Evolutionary conservation across 2,113 vertebrate genomes (phyloP).

Genomic region (Acinonyx jubatus): DNA sequence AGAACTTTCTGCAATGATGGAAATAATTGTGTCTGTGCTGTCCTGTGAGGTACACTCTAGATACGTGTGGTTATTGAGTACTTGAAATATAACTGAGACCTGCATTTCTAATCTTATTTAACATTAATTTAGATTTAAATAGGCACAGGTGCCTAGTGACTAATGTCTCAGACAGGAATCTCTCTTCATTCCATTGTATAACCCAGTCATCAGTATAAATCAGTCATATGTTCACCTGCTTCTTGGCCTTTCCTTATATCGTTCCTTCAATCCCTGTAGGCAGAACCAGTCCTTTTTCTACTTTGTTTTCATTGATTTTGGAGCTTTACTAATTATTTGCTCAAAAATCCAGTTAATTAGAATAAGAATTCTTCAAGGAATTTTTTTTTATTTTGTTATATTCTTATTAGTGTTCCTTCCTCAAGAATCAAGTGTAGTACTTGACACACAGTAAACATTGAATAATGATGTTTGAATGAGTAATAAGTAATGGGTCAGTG

Average conservation of each 20-base stretch:
- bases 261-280: background rate
- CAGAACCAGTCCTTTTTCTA: background rate
- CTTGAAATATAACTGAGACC: background rate
- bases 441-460: background rate
- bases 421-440: background rate
- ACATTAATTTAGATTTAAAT: background rate
- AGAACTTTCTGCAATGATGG: background rate
- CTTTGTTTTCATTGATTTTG: background rate
- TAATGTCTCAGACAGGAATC: background rate
- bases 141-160: background rate
- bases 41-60: background rate
- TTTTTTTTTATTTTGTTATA: background rate
- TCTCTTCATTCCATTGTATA: background rate
- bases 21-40: background rate
- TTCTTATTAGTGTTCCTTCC: background rate
- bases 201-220: background rate
- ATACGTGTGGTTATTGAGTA: background rate
- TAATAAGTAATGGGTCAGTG: background rate
- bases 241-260: background rate
- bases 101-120: background rate
- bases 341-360: background rate
- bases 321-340: background rate
- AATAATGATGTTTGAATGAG: background rate
- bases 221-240: no score
- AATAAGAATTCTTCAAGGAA: constrained; percentile 15